Evolutionary conservation across 2,113 vertebrate genomes (phyloP), one percentile per base, ranked within the genome.

Genomic region (Myrmophylax atrothorax): DNA sequence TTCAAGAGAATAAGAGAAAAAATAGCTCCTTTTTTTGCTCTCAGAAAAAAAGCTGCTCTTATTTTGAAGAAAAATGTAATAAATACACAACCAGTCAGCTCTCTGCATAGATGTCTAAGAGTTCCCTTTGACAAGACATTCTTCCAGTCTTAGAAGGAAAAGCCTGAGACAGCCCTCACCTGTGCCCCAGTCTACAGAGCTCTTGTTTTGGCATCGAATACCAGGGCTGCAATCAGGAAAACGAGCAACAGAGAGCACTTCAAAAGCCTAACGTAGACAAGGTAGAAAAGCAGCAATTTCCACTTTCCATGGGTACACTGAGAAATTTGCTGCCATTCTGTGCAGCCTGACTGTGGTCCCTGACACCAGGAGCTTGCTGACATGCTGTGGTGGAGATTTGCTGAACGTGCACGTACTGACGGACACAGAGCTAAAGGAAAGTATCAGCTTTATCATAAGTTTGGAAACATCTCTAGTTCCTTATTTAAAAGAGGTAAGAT

Each of bases 341-440:
- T 23, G 55, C 37, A 80, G n/a, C 46, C 25, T 63, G 49, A 42
- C 18, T 17, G 22, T 14, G 25, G 22, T 29, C 20, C 63, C 66
- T 37, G 37, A 67, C 46, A n/a, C 13, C 3, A 33, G 38, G 3
- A 86, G n/a, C 47, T 37, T 55, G 19, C 24, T n/a, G 37, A 44
- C 35, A 20, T 2, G 22, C 8, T 22, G 14, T 10, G 37, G 6
- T 18, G 28, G 35, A 83, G 37, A 9, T 75, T 63, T 58, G 42
- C 79, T 70, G 18, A 69, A 42, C 0, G 0, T 9, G 5, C 8
- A 4, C 7, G 12, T 35, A 7, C 56, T 50, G 53, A 1, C 20
- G 29, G 31, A 89, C 62, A 28, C 22, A 55, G 23, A 2, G 1
- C n/a, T 38, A 55, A 40, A 56, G 23, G 23, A 15, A 86, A 86